phyloP scores from a whole-genome alignment of 2,888 invertebrate species.

The Scaptodrosophila latifasciaeformis region DNA sequence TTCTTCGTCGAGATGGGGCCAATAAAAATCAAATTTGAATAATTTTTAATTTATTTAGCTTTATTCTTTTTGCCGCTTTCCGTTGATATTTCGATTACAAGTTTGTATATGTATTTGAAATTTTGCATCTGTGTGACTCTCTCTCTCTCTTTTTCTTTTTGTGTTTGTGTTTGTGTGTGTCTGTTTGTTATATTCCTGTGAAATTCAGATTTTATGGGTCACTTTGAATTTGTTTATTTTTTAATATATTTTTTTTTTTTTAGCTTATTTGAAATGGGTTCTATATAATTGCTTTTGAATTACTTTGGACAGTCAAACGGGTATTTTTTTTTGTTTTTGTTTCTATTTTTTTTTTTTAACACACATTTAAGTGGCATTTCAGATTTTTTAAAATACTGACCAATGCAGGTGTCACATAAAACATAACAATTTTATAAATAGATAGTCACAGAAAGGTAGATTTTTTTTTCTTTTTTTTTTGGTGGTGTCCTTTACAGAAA shows the following conservation, averaged over 20 bases:
- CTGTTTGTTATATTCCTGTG: slow-evolving; percentile 5
- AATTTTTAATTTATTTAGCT: slow-evolving; percentile 64
- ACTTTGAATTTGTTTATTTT: slow-evolving; percentile 15
- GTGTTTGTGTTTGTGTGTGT: background rate
- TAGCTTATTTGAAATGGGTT: slow-evolving; percentile 19
- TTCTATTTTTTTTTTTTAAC: no score
- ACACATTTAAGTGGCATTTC: no score
- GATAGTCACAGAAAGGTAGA: no score
- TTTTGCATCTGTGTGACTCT: no score
- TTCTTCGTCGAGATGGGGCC: slow-evolving; percentile 5
- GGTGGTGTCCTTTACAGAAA: no score
- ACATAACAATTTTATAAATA: no score
- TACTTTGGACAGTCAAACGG: slow-evolving; percentile 10
- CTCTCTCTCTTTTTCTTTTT: no score
- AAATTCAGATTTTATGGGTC: slow-evolving; percentile 19
- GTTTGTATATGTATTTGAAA: background rate
- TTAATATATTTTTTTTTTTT: no score
- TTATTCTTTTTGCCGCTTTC: slow-evolving; percentile 7
- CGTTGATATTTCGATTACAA: background rate
- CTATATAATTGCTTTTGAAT: slow-evolving; percentile 46
- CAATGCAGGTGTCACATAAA: no score
- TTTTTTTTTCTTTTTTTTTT: no score
- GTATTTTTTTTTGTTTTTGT: background rate
- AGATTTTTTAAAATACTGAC: no score
- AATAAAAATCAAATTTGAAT: slow-evolving; percentile 66